These are phyloP conservation scores for Micromys minutus DNA, from an alignment of 2,113 vertebrate genomes.

Conservation along the genomic window DNA sequence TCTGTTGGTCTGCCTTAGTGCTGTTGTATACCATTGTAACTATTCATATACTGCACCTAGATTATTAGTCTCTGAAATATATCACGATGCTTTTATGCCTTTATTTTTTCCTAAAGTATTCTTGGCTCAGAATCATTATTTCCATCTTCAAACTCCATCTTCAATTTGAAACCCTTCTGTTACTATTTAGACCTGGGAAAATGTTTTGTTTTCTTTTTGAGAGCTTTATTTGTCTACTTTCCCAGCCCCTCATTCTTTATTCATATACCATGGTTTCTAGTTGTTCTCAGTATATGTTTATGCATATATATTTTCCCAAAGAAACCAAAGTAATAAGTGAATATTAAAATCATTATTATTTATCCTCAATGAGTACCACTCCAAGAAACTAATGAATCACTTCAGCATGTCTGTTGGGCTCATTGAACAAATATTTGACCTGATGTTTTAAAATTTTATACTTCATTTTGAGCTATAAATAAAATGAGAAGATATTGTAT, in stretches of 20 bases:
- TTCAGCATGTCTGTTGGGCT: background rate
- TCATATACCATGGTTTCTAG: background rate
- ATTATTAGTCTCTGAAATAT: background rate
- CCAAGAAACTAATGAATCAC: background rate
- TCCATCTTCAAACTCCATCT: background rate
- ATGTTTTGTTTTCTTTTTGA: background rate
- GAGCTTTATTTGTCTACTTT: background rate
- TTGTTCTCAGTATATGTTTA: background rate
- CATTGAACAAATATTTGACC: background rate
- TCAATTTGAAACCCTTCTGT: background rate
- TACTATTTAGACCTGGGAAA: background rate
- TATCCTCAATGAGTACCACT: background rate
- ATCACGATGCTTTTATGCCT: background rate
- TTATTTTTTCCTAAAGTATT: background rate
- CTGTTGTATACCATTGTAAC: background rate
- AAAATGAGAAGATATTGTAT: background rate
- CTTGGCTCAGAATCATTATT: background rate
- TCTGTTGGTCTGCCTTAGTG: background rate
- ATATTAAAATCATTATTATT: background rate
- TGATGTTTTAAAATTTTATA: background rate
- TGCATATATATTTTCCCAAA: background rate
- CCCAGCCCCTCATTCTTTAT: background rate
- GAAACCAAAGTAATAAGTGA: background rate
- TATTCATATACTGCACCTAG: background rate
- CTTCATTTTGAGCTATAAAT: background rate